Evolutionary conservation across 1,140 invertebrate genomes (phyloP).

Genomic region (Thrips palmi): DNA sequence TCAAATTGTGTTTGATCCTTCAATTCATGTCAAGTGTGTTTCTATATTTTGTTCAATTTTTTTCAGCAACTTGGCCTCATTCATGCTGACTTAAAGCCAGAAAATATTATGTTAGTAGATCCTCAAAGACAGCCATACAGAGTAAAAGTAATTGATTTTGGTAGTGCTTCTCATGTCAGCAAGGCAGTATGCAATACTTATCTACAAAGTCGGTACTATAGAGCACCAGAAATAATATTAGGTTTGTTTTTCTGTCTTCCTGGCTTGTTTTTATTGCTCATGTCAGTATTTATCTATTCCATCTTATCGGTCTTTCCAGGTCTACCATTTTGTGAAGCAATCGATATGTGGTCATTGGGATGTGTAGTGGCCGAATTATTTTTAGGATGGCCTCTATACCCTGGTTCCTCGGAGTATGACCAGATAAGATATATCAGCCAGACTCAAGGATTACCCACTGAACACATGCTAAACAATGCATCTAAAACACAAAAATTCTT

Average conservation of each 20-base stretch:
- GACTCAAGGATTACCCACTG: conserved; percentile 56
- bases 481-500: conserved; percentile 99
- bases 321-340: conserved; percentile 96
- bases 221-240: conserved; percentile 97
- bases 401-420: conserved; percentile 98
- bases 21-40: neutral
- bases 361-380: conserved; percentile 99
- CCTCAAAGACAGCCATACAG: conserved; percentile 91
- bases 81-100: conserved; percentile 98
- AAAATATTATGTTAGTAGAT: conserved; percentile 99
- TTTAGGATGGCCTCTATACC: conserved; percentile 98
- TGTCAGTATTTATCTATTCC: too few species aligned
- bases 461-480: conserved; percentile 96
- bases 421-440: conserved; percentile 81
- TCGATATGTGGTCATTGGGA: conserved; percentile 99
- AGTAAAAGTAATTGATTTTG: conserved; percentile 98
- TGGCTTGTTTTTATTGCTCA: neutral
- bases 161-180: conserved; percentile 94
- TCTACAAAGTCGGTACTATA: conserved; percentile 95
- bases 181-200: conserved; percentile 99
- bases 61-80: conserved; percentile 90
- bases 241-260: conserved; percentile 35
- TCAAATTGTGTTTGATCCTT: neutral
- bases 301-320: conserved; percentile 21
- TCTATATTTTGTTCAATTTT: conserved; percentile 16